Evolutionary conservation across 2,113 vertebrate species (phyloP).

Genomic region (Todiramphus chloris): DNA sequence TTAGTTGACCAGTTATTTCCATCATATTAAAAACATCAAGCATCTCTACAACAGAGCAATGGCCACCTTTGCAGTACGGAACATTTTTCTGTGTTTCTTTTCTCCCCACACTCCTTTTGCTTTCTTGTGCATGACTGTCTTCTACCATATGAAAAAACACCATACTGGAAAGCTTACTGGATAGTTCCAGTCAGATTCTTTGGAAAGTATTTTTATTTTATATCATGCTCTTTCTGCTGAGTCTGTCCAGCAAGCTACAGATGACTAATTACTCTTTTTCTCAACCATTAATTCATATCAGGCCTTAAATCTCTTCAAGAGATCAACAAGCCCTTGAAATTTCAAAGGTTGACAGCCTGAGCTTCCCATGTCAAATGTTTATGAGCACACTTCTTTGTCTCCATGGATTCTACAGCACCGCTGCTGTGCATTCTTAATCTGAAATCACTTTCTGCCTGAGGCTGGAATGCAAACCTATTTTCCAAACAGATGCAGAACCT

Average conservation of each 20-base stretch:
- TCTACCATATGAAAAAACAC: background rate
- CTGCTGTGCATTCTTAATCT: background rate
- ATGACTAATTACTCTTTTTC: background rate
- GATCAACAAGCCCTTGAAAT: background rate
- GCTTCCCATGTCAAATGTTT: background rate
- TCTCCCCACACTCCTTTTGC: background rate
- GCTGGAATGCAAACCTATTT: background rate
- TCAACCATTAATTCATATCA: background rate
- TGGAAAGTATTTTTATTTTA: background rate
- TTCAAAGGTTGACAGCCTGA: background rate
- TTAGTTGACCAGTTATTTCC: background rate
- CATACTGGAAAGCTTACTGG: background rate
- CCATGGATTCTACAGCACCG: background rate
- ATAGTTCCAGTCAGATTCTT: background rate
- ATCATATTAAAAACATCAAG: background rate
- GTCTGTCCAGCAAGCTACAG: background rate
- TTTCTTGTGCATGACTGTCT: background rate
- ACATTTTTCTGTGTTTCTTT: background rate
- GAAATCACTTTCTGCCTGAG: slow-evolving; percentile 21
- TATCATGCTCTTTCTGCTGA: background rate
- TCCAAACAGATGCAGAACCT: background rate
- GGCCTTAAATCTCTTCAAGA: background rate
- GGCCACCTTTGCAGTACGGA: background rate
- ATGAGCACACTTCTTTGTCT: background rate
- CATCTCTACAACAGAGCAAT: background rate